Base-by-base conservation (phyloP, 2,113 vertebrate species). In the Taxidea taxus region DNA sequence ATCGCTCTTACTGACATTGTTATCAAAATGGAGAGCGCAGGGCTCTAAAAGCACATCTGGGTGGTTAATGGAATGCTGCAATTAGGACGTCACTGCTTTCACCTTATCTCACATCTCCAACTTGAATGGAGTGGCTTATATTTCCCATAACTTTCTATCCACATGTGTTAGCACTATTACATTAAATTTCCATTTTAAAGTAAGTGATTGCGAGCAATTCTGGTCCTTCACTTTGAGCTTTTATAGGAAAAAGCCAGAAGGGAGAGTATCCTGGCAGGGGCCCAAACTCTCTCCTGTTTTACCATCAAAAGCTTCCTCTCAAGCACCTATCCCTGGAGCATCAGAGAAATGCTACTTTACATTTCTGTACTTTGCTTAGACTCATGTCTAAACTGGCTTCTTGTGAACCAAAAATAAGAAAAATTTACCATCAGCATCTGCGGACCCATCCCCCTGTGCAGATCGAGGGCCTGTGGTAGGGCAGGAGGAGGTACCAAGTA, bases 171-270 rank as follows among this genome's bases (percentile, higher is more conserved):
- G 68, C 29, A 90, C 80, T 90, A 23, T 56, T 90, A 18, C 7
- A 49, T 64, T 94, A 83, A 90, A 95, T 89, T 82, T 39, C n/a
- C 77, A 77, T 72, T 95, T 95, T 86, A 92, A 95, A 91, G 77
- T 78, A 93, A 94, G 64, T 39, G 31, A 72, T 1, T 42, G n/a
- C 91, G 29, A 60, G 49, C 51, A 80, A 68, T 51, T 93, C 37
- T 54, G 20, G 44, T 31, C 42, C 66, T 91, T 88, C 85, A 66
- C 51, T 49, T 72, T 80, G 34, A 75, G 81, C 44, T 96, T 77
- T 72, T 81, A 12, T 64, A 39, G 58, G 27, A 93, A 85, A 97
- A 87, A 90, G 34, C 7, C 84, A 68, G 42, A 68, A 44, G 81
- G 23, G 62, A 60, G 10, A 90, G 25, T 84, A 27, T 51, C 44